Evolutionary conservation across 2,888 invertebrate species (phyloP), one percentile per base, ranked within the genome.

Genomic region (Parochlus steinenii): DNA sequence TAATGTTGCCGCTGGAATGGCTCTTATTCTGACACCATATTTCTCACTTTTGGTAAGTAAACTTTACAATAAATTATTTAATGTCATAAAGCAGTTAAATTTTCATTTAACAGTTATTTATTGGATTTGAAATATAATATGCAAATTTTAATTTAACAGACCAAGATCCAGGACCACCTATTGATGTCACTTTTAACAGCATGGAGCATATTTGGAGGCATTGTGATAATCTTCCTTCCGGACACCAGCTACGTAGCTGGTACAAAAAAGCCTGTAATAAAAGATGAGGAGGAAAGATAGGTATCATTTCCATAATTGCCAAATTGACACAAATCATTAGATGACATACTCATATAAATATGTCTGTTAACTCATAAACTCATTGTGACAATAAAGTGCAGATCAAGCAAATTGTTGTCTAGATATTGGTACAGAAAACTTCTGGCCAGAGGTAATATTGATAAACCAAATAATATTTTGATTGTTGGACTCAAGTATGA

Each of bases 1-100:
- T 47, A 81, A 82, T 50, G 67, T 79, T 33, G 67, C 79, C 3
- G 78, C 80, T 2, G 78, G 82, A 10, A 54, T 80, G 30, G 81
- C 79, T 11, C 61, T 82, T 73, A 81, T 58, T 56, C 60, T 69
- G 26, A 77, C 81, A 31, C 83, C 83, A 5, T 81, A 80, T 55
- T 61, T 82, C 43, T 81, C 79, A 65, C 66, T 72, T 52, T 55
- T 79, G 69, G 80, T 79, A 56, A 67, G 69, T 56, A 33, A 26
- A 18, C 32, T 27, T 34, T 27, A 17, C 15, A 8, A 7, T 6
- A 22, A 22, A 22, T 6, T 22, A 22, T 22, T 22, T 8, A 22
- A 22, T 22, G 6, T 6, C 11, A 24, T 11, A 11, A 12, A n/a
- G 6, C 25, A 25, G 11, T 25, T 12, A 12, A 29, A 19, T 28